Evolutionary conservation across 2,113 vertebrate genomes (phyloP).

Genomic region (Aegotheles bennettii): DNA sequence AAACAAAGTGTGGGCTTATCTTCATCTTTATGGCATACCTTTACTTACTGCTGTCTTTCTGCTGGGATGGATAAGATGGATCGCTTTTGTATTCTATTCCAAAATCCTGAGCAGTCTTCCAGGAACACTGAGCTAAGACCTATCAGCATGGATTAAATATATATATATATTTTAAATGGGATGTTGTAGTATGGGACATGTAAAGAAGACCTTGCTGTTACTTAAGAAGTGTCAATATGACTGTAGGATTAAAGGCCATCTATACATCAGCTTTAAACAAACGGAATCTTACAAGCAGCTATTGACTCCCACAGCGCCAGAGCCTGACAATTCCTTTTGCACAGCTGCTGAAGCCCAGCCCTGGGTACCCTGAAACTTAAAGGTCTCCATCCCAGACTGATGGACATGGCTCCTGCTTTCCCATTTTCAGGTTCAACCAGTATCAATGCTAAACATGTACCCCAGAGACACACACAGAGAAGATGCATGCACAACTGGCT

Average conservation of each 20-base stretch:
- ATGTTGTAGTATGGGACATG: not conserved
- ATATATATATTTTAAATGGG: not conserved
- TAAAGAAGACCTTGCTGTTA: not conserved
- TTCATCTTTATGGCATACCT: not conserved
- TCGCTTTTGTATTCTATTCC: not conserved
- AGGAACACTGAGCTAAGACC: not conserved
- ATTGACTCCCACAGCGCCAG: not conserved
- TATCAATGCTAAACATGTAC: not conserved
- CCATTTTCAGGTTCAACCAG: not conserved
- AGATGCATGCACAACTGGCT: fast-evolving
- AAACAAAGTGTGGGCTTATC: not conserved
- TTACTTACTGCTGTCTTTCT: not conserved
- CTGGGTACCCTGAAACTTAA: not conserved
- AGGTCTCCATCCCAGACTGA: not conserved
- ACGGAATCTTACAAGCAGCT: not conserved
- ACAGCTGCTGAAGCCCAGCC: not conserved
- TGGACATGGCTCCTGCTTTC: not conserved
- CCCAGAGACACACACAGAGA: not conserved
- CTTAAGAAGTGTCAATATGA: not conserved
- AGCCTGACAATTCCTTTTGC: not conserved
- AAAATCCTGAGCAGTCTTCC: not conserved
- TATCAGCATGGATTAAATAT: not conserved
- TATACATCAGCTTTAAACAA: not conserved
- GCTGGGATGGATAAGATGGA: not conserved
- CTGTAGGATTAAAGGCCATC: not conserved